Base-by-base conservation (phyloP, 2,888 invertebrate genomes). In the Strigamia crassipes region DNA sequence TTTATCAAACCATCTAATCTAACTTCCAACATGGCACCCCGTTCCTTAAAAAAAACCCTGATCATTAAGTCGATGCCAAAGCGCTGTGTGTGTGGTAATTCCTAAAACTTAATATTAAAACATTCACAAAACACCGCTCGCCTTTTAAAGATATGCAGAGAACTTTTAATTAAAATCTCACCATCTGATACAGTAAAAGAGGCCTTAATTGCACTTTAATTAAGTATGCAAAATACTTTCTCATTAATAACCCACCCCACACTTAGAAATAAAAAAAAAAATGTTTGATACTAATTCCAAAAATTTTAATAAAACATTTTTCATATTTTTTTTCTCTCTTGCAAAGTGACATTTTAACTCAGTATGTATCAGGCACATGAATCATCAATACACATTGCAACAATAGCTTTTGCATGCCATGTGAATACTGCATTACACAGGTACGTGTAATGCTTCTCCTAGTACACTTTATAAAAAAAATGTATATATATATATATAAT, bases 151-250 rank as follows among this genome's bases (percentile, higher is more conserved):
- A 61, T 61, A 61, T 61, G 61, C 61, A 61, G 61, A 61, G 12
- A 61, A 61, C 61, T 61, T 61, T 61, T 61, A 61, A 61, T 61
- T 61, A 61, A 61, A 61, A 61, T 10, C 51, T 23, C 23, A 23
- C 61, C 61, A 61, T 61, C 61, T 61, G 61, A 61, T 61, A 61
- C 61, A 61, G 21, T 21, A 61, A 61, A 61, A 61, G 61, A 61
- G 61, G 61, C 21, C 61, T 61, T 79, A 79, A 79, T 79, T 79
- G 23, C 79, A 18, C 18, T 79, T 79, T 79, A 38, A 79, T 79
- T 79, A 79, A 79, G 18, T 41, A 79, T 79, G 79, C 79, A 79
- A 79, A 79, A 79, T 42, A 27, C 79, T 41, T 78, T 42, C 79
- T 79, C 79, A 79, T 79, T 79, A 79, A 79, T 79, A 79, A 23